These are phyloP conservation scores for Rousettus leschenaultii DNA, from an alignment of 2,113 vertebrate genomes.

Conservation along the genomic window DNA sequence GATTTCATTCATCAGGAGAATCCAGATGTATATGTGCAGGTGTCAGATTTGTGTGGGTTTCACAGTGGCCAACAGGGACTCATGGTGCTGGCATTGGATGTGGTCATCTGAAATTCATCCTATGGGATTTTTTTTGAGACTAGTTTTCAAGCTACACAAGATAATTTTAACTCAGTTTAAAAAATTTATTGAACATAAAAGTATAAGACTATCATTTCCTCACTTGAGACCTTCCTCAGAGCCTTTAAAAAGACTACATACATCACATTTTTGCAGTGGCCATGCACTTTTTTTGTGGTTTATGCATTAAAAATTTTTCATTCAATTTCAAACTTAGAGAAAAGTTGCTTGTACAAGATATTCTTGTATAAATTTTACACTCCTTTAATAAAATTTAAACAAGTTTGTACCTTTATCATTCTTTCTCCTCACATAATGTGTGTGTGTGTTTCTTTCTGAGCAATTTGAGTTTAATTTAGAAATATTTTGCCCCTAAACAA, in stretches of 20 bases:
- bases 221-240: neutral
- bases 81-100: neutral
- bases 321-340: neutral
- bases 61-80: neutral
- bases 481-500: neutral
- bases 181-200: neutral
- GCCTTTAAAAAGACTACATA: neutral
- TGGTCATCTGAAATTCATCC: neutral
- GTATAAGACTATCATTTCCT: neutral
- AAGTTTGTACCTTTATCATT: neutral
- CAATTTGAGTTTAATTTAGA: neutral
- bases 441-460: neutral
- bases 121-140: neutral
- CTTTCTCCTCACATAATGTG: neutral
- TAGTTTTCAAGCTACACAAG: neutral
- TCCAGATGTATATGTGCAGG: neutral
- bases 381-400: no score
- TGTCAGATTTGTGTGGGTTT: neutral
- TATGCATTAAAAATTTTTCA: neutral
- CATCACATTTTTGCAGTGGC: neutral
- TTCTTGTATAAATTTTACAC: neutral
- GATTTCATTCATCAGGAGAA: neutral
- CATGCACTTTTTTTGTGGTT: neutral
- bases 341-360: neutral
- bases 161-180: neutral